Conservation (phyloP, 2,888 invertebrate genomes). For the Exocentrus adspersus region DNA sequence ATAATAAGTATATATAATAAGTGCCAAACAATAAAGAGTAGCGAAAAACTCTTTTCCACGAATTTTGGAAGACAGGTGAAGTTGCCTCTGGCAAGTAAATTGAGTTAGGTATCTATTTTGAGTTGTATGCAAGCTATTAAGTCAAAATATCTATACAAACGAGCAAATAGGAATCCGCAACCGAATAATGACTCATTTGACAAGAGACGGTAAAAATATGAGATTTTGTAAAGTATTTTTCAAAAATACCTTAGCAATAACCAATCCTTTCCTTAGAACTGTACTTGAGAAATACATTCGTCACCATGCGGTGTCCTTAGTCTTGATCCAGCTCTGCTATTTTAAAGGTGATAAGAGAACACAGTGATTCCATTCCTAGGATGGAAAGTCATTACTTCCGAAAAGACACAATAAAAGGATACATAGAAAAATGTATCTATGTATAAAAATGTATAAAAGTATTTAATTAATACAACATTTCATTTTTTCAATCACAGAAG, state of each 20-base stretch:
- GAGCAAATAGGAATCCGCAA: conserved; percentile 8
- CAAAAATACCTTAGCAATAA: conserved; percentile 9
- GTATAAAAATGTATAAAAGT: conserved; percentile 3
- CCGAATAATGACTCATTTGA: conserved; percentile 12
- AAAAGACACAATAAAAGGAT: conserved; percentile 24
- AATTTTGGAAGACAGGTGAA: conserved; percentile 17
- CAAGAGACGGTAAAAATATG: neutral
- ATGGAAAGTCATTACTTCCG: conserved; percentile 35
- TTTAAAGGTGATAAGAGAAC: conserved; percentile 25
- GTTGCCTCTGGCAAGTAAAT: conserved; percentile 13
- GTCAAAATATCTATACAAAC: conserved; percentile 5
- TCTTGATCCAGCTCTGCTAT: conserved; percentile 5
- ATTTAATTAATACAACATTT: conserved; percentile 25
- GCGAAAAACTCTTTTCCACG: conserved; percentile 7
- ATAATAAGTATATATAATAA: too few relatives aligned
- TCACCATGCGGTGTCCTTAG: conserved; percentile 8
- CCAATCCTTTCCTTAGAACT: conserved; percentile 22
- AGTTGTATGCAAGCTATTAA: conserved; percentile 15
- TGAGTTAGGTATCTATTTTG: conserved; percentile 9
- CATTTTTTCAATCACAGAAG: conserved; percentile 25
- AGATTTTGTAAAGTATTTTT: conserved; percentile 25
- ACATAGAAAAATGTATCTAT: too few relatives aligned
- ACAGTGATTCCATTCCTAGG: conserved; percentile 34
- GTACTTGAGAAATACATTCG: conserved; percentile 12
- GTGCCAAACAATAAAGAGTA: conserved; percentile 5